Evolutionary conservation across 2,888 invertebrate species (phyloP).

Genomic region (Drosophila robusta): DNA sequence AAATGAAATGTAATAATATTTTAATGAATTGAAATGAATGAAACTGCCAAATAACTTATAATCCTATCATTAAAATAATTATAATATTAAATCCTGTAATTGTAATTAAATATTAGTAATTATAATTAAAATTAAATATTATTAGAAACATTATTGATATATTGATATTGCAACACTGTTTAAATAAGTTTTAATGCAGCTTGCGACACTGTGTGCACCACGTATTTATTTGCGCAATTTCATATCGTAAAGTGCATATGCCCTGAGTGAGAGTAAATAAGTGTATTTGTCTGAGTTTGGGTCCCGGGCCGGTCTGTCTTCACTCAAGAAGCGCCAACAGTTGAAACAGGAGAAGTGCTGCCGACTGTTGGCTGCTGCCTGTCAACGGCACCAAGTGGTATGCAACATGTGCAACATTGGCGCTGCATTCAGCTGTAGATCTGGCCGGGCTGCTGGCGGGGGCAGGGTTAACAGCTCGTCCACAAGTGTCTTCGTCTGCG

Average conservation of each 20-base stretch:
- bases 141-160: too few relatives aligned
- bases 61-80: too few relatives aligned
- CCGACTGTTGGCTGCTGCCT: constrained; percentile 49
- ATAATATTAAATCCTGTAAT: too few relatives aligned
- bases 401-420: constrained; percentile 66
- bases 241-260: constrained; percentile 21
- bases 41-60: too few relatives aligned
- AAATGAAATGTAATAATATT: too few relatives aligned
- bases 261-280: constrained; percentile 10
- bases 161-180: too few relatives aligned
- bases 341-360: constrained; percentile 18
- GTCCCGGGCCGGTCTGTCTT: constrained; percentile 44
- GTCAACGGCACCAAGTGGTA: constrained; percentile 72
- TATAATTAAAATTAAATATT: too few relatives aligned
- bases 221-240: too few relatives aligned
- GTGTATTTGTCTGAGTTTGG: constrained; percentile 40
- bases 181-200: not conserved
- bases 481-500: constrained; percentile 69
- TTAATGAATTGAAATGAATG: too few relatives aligned
- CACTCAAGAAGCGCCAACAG: constrained; percentile 75
- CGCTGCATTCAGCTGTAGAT: constrained; percentile 28
- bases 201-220: constrained; percentile 7
- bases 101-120: too few relatives aligned
- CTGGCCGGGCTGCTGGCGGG: not conserved
- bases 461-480: constrained; percentile 27